Percentiles rank a stretch among this genome's conserved stretches.
phyloP scores from a whole-genome alignment of 2,888 invertebrate genomes.

The Cephus rjabovi region DNA sequence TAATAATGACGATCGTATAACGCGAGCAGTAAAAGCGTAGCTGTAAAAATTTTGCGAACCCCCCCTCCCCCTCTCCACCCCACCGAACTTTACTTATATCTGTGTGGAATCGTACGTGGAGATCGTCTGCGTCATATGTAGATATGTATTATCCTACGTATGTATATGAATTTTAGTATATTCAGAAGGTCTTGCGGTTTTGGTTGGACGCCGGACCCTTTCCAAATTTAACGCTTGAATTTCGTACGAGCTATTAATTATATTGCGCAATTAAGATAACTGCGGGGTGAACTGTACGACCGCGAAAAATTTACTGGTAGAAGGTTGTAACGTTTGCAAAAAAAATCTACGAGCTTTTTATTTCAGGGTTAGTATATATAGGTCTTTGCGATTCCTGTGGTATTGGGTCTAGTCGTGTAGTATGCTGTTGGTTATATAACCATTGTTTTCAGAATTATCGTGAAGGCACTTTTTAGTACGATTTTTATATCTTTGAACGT shows the following conservation, averaged over 20 bases:
- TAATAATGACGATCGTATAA: slow-evolving; percentile 46
- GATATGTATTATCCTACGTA: not conserved
- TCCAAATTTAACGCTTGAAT: not conserved
- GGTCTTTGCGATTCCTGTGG: not conserved
- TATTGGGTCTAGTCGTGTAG: not conserved
- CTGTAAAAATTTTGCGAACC: not conserved
- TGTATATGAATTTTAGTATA: not conserved
- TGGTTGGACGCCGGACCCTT: not conserved
- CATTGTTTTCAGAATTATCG: too few relatives aligned
- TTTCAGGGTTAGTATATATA: not conserved
- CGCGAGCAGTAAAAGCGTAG: slow-evolving; percentile 27
- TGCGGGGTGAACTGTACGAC: slow-evolving; percentile 10
- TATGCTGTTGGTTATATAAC: not conserved
- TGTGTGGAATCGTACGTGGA: not conserved
- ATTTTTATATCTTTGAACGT: too few relatives aligned
- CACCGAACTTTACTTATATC: not conserved
- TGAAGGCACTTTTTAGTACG: too few relatives aligned
- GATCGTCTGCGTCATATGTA: not conserved
- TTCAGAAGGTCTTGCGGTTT: not conserved
- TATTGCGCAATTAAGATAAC: slow-evolving; percentile 27
- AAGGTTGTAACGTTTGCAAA: not conserved
- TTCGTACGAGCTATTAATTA: slow-evolving; percentile 28
- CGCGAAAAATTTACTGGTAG: not conserved
- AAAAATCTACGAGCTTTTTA: not conserved
- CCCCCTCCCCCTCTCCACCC: not conserved